A percentile compares a stretch with the other conserved stretches of the same genome.
Conservation (phyloP, 2,797 vertebrate species). For the Danionella dracula region DNA sequence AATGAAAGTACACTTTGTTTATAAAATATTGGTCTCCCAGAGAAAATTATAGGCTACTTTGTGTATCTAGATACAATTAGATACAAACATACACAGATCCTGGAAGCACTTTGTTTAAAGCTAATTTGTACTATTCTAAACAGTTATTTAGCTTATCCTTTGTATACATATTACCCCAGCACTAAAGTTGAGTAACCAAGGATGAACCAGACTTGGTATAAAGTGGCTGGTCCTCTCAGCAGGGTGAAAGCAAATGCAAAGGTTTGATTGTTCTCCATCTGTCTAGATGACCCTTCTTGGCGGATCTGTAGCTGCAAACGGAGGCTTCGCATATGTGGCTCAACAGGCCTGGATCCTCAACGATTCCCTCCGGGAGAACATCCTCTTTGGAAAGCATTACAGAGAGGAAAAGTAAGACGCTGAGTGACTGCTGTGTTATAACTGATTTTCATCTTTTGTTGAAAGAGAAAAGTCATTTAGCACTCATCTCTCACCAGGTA, state of each 20-base stretch:
- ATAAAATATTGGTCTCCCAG: too few relatives aligned
- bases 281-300: slow-evolving; percentile 77
- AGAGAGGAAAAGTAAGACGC: slow-evolving; percentile 65
- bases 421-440: neutral
- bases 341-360: slow-evolving; percentile 83
- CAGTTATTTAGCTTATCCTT: too few relatives aligned
- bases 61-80: too few relatives aligned
- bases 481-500: slow-evolving; percentile 60
- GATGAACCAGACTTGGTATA: neutral
- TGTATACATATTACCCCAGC: too few relatives aligned
- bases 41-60: too few relatives aligned
- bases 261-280: neutral
- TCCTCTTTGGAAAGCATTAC: slow-evolving; percentile 73
- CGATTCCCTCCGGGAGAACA: slow-evolving; percentile 76
- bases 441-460: neutral
- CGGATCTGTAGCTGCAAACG: slow-evolving; percentile 66
- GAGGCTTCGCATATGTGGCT: slow-evolving; percentile 71
- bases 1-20: too few relatives aligned
- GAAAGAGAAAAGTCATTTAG: neutral
- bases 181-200: neutral
- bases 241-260: neutral
- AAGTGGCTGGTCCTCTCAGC: slow-evolving; percentile 1
- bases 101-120: too few relatives aligned
- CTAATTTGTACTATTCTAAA: too few relatives aligned
- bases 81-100: too few relatives aligned